Conservation (phyloP, 2,797 vertebrate genomes). For the Hydrolagus colliei region DNA sequence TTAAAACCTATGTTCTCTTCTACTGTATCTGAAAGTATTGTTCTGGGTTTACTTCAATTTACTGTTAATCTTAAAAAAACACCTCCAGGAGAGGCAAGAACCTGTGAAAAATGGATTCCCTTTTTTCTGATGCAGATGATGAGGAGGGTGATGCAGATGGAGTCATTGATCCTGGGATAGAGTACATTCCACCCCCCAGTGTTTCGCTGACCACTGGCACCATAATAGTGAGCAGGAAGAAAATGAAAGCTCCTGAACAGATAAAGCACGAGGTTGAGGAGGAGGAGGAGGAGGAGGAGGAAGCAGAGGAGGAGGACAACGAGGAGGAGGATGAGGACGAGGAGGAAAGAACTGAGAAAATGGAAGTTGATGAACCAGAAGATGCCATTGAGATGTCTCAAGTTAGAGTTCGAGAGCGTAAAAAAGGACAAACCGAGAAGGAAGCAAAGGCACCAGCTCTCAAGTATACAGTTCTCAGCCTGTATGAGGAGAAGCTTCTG, state of each 20-base stretch:
- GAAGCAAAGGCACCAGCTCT: conserved; percentile 43
- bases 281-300: conserved; percentile 72
- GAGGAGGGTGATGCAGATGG: conserved; percentile 84
- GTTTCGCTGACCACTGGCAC: conserved; percentile 43
- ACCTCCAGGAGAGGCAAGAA: neutral
- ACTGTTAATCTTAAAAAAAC: neutral
- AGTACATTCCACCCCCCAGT: conserved; percentile 72
- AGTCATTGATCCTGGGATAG: conserved; percentile 89
- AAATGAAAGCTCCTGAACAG: conserved; percentile 63
- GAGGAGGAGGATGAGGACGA: conserved; percentile 74
- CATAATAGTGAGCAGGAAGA: conserved; percentile 62
- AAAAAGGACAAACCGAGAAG: conserved; percentile 53
- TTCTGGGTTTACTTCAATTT: no score
- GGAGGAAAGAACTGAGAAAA: conserved; percentile 50
- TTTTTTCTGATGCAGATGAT: conserved; percentile 62
- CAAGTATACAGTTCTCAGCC: conserved; percentile 59
- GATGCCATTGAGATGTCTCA: conserved; percentile 1
- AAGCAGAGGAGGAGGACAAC: conserved; percentile 57
- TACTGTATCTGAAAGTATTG: no score
- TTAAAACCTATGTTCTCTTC: no score
- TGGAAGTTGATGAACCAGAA: conserved; percentile 52
- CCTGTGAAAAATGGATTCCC: neutral
- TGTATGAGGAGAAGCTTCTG: conserved; percentile 82
- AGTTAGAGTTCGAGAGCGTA: conserved; percentile 50
- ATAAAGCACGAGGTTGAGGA: conserved; percentile 88